Percentiles rank a stretch among this genome's conserved stretches.
Conservation (phyloP, 2,113 vertebrate genomes). For the Jaculus jaculus region DNA sequence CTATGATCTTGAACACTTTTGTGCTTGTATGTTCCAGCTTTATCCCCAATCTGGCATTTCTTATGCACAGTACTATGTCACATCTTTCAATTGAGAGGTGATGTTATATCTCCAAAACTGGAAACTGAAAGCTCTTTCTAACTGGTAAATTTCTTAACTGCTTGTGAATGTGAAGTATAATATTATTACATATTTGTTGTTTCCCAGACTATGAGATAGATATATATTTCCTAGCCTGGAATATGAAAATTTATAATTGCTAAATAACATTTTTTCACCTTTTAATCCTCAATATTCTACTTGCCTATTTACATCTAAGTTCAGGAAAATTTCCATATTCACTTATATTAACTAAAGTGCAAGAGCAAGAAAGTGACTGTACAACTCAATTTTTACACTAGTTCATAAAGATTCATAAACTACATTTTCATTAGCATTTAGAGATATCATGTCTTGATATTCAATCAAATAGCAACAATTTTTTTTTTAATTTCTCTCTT, state of each 20-base stretch:
- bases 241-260: not conserved
- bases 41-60: not conserved
- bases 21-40: not conserved
- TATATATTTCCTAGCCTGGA: not conserved
- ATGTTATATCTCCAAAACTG: not conserved
- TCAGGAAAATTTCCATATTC: not conserved
- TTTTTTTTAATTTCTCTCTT: constrained; percentile 55
- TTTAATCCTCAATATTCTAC: not conserved
- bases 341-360: not conserved
- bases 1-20: not conserved
- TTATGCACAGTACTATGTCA: not conserved
- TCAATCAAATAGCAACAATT: constrained; percentile 4
- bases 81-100: not conserved
- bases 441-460: not conserved
- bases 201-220: not conserved
- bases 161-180: not conserved
- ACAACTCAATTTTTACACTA: not conserved
- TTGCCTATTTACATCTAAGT: not conserved
- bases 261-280: not conserved
- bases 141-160: not conserved
- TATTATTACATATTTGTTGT: not conserved
- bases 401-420: not conserved
- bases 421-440: not conserved
- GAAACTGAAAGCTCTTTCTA: not conserved
- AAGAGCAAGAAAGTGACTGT: not conserved